Evolutionary conservation across 1,140 invertebrate species (phyloP).

Genomic region (Leptinotarsa lineolata): DNA sequence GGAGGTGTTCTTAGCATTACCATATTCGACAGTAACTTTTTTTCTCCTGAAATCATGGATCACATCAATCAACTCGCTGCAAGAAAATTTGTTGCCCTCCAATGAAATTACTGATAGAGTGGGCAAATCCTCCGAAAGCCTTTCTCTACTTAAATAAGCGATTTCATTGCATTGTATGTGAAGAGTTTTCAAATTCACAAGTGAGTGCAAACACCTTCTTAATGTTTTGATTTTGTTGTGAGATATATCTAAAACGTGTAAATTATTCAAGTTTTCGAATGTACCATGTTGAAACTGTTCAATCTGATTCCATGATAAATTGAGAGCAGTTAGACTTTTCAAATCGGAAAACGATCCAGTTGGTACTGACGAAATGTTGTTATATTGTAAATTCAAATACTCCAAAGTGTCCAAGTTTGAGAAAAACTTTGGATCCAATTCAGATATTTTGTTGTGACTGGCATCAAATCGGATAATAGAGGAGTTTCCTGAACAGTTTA

Average conservation of each 20-base stretch:
- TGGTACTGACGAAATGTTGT: conserved; percentile 16
- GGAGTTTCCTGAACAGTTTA: background rate
- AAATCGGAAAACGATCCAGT: conserved; percentile 11
- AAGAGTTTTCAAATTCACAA: conserved; percentile 8
- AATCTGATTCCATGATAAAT: conserved; percentile 13
- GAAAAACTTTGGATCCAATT: background rate
- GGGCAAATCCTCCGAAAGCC: background rate
- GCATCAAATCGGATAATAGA: background rate
- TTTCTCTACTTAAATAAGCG: background rate
- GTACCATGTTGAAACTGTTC: conserved; percentile 12
- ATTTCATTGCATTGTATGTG: conserved; percentile 9
- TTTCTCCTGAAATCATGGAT: background rate
- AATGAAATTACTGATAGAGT: background rate
- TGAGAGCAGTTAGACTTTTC: background rate
- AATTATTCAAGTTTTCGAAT: background rate
- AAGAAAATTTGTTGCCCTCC: conserved; percentile 18
- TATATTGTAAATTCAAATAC: background rate
- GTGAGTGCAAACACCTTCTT: conserved; percentile 6
- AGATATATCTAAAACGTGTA: conserved; percentile 12
- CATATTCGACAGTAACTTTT: background rate
- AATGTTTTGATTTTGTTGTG: conserved; percentile 1
- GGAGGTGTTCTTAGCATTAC: background rate
- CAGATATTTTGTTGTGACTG: background rate
- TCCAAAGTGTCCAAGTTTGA: background rate
- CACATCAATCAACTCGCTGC: conserved; percentile 7